phyloP scores from a whole-genome alignment of 2,888 invertebrate genomes.

The Gasteruption jaculator region DNA sequence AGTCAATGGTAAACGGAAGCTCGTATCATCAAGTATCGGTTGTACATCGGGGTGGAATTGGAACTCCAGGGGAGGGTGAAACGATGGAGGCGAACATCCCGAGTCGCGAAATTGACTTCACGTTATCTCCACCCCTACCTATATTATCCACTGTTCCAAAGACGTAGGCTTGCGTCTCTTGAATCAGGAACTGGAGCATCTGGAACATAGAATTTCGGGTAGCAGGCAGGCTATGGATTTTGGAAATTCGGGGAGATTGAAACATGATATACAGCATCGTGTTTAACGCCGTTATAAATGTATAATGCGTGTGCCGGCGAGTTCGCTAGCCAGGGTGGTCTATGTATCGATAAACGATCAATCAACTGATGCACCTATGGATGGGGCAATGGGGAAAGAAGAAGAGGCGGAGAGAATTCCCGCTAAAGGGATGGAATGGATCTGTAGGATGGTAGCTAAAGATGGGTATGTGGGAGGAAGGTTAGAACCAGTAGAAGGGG shows the following conservation, averaged over 20 bases:
- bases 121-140: too few species aligned
- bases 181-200: too few species aligned
- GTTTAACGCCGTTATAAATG: constrained; percentile 43
- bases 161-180: too few species aligned
- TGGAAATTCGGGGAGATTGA: too few species aligned
- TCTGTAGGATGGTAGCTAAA: constrained; percentile 29
- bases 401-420: constrained; percentile 22
- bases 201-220: too few species aligned
- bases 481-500: constrained; percentile 24
- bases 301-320: constrained; percentile 32
- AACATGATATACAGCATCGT: constrained; percentile 22
- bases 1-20: constrained; percentile 46
- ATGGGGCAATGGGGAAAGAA: constrained; percentile 19
- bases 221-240: too few species aligned
- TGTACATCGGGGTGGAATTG: constrained; percentile 28
- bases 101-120: constrained; percentile 39
- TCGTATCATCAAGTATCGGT: constrained; percentile 46
- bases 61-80: constrained; percentile 29
- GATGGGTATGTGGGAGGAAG: constrained; percentile 35
- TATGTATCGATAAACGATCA: constrained; percentile 48
- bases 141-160: too few species aligned
- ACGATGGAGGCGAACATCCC: constrained; percentile 39
- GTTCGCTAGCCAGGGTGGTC: constrained; percentile 29
- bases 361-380: constrained; percentile 42
- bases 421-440: constrained; percentile 26